Conservation (phyloP, 2,113 vertebrate species). For the Xenopus tropicalis region DNA sequence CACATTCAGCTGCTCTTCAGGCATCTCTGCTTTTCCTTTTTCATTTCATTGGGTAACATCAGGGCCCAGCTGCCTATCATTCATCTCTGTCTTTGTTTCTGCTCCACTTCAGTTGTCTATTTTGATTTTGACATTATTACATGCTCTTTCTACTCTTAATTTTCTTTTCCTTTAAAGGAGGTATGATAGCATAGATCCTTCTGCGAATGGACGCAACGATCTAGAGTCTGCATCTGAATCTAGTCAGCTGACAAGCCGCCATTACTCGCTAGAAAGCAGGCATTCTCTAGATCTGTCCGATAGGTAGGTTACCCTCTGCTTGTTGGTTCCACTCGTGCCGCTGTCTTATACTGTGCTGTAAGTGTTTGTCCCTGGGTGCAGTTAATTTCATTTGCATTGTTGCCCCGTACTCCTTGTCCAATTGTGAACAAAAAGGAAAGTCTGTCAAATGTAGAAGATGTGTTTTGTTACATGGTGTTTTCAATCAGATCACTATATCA, state of each 20-base stretch:
- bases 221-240: conserved; percentile 52
- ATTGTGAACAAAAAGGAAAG: neutral
- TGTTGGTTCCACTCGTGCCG: neutral
- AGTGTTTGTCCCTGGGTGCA: fast-evolving
- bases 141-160: neutral
- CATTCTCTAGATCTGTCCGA: conserved; percentile 51
- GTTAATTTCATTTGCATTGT: conserved; percentile 5
- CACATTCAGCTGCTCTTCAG: too few species aligned
- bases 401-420: neutral
- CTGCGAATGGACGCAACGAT: conserved; percentile 53
- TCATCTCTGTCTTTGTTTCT: neutral
- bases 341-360: conserved; percentile 37
- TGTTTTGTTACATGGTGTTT: too few species aligned
- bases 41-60: too few species aligned
- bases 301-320: conserved; percentile 51
- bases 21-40: too few species aligned
- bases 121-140: neutral
- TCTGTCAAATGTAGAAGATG: too few species aligned
- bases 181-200: conserved; percentile 51
- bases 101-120: fast-evolving
- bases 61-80: neutral
- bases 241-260: conserved; percentile 59
- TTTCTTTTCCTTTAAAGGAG: conserved; percentile 46
- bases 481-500: too few species aligned
- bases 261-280: conserved; percentile 55